phyloP scores from a whole-genome alignment of 2,797 vertebrate species.

The Oreochromis grahami region DNA sequence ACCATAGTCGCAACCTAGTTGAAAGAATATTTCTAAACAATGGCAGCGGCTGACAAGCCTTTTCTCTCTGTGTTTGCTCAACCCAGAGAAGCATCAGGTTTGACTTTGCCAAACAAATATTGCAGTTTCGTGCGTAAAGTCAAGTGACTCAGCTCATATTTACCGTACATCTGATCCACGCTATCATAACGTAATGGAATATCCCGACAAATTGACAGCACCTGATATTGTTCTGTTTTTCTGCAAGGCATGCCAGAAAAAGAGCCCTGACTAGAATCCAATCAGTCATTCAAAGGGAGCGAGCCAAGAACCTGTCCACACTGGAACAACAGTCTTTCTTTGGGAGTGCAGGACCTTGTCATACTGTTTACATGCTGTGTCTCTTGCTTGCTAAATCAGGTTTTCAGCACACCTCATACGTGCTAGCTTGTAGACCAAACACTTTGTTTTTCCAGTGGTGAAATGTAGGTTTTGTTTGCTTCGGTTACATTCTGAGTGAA shows the following conservation, averaged over 20 bases:
- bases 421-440: slow-evolving; percentile 29
- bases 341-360: slow-evolving; percentile 57
- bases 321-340: slow-evolving; percentile 64
- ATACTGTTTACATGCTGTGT: slow-evolving; percentile 59
- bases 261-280: slow-evolving; percentile 62
- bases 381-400: slow-evolving; percentile 41
- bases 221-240: slow-evolving; percentile 60
- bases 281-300: slow-evolving; percentile 62
- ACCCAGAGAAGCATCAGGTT: background rate
- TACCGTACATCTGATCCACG: slow-evolving; percentile 32
- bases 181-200: slow-evolving; percentile 51
- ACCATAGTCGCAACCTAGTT: background rate
- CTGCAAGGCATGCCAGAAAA: slow-evolving; percentile 50
- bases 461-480: slow-evolving; percentile 13
- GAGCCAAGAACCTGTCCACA: slow-evolving; percentile 62
- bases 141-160: slow-evolving; percentile 55
- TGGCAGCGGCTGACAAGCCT: background rate
- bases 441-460: slow-evolving; percentile 18
- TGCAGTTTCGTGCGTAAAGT: slow-evolving; percentile 28
- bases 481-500: background rate
- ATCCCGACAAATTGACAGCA: slow-evolving; percentile 52
- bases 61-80: background rate
- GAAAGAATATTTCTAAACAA: background rate
- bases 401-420: slow-evolving; percentile 29
- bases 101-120: slow-evolving; percentile 3